Base-by-base conservation (phyloP, 2,797 vertebrate genomes). In the Cichlasoma orientale region DNA sequence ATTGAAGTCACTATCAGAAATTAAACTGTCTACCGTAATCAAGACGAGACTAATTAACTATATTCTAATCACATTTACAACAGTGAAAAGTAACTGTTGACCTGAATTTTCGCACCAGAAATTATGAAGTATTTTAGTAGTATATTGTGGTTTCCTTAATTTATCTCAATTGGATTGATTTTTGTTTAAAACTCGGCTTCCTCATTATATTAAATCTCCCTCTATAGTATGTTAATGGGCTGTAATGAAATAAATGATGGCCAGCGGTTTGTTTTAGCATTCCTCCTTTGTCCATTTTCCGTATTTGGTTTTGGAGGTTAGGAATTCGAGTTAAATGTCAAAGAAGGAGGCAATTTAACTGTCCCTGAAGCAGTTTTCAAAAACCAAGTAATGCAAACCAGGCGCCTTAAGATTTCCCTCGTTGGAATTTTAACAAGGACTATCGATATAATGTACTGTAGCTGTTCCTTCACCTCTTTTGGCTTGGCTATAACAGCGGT, bases 371-470 rank as follows among this genome's bases (percentile, higher is more conserved):
- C 84, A 72, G 83, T 77, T 91, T 82, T 86, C 38, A 66, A 68
- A 88, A 90, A 74, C 86, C 77, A 85, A 89, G 77, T 93, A 92
- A 92, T 91, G 88, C 79, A 90, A 91, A 90, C 88, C 91, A 92
- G 93, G 78, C 87, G 82, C 90, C 89, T 80, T 77, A 19, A 74
- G 80, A 90, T 88, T 82, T 82, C 80, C 54, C 29, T 83, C 19
- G 1, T 69, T 76, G 78, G 86, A 86, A 88, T 91, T 90, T 86
- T 81, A 89, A 90, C 79, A 82, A 85, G 88, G 68, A 79, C 79
- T 82, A 52, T 23, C 25, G 69, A 85, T 84, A 56, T 66, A 53
- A 82, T 71, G 38, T 56, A 25, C 79, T 81, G 75, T 53, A 47
- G 33, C 53, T 82, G 50, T 61, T 66, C 69, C 57, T 86, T 61